These are phyloP conservation scores for Sebastes cheni DNA, from an alignment of 2,797 vertebrate genomes.

Conservation along the genomic window DNA sequence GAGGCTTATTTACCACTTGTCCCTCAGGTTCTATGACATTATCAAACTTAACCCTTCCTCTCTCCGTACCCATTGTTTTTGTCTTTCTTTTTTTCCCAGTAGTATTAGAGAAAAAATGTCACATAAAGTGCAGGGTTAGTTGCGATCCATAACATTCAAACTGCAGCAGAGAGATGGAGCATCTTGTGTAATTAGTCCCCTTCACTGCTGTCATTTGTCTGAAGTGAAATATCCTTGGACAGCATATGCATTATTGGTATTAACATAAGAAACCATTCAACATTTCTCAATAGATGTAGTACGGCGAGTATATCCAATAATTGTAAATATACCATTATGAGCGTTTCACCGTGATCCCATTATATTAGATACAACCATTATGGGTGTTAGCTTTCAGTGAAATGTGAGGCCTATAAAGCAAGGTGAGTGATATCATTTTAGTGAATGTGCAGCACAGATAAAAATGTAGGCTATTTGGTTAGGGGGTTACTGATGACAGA, in stretches of 20 bases:
- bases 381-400: neutral
- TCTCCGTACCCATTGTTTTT: neutral
- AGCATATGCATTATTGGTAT: neutral
- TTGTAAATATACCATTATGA: neutral
- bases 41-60: slow-evolving; percentile 42
- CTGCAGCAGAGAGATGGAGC: neutral
- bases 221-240: neutral
- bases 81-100: neutral
- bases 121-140: too few species aligned
- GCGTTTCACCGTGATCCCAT: neutral
- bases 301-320: neutral
- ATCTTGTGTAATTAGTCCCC: neutral
- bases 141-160: neutral
- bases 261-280: neutral
- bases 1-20: slow-evolving; percentile 56
- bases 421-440: slow-evolving; percentile 4
- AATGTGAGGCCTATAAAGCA: neutral
- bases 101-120: neutral
- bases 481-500: slow-evolving; percentile 24
- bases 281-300: neutral
- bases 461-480: slow-evolving; percentile 13
- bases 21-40: slow-evolving; percentile 55
- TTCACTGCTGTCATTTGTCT: neutral
- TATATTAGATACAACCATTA: neutral
- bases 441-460: slow-evolving; percentile 4